These are phyloP conservation scores for Labeo rohita DNA, from an alignment of 2,113 vertebrate genomes.

Conservation along the genomic window DNA sequence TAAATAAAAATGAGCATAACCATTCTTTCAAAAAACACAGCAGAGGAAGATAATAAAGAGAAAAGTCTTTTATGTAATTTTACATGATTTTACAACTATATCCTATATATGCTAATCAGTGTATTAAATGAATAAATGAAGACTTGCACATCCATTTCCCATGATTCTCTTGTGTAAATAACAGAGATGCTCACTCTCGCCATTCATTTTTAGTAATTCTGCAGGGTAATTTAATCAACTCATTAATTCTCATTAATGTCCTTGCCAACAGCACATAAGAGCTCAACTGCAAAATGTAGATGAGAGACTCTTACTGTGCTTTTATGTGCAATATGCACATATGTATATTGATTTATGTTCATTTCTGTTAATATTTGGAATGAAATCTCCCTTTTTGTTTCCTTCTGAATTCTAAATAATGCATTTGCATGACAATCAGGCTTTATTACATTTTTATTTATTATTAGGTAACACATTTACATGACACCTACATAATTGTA, in stretches of 20 bases:
- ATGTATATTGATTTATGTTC: background rate
- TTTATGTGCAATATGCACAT: background rate
- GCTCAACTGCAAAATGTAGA: background rate
- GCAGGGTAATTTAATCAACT: background rate
- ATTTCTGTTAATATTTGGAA: background rate
- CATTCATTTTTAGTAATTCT: background rate
- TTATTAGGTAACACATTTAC: background rate
- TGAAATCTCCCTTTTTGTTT: background rate
- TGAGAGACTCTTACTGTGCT: background rate
- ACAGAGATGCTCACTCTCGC: background rate
- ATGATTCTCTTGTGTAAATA: background rate
- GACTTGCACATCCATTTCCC: background rate
- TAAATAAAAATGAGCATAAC: slow-evolving; percentile 7
- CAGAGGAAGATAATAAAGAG: background rate
- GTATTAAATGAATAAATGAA: background rate
- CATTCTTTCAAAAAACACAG: background rate
- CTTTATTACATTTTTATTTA: background rate
- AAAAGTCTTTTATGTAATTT: background rate
- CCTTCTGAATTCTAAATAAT: background rate
- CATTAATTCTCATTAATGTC: background rate
- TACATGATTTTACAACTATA: background rate
- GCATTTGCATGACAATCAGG: background rate
- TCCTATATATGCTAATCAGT: background rate
- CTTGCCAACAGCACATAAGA: background rate
- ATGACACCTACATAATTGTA: background rate